A percentile compares a stretch with the other conserved stretches of the same genome.
phyloP scores from a whole-genome alignment of 1,140 invertebrate genomes.

The Teleopsis dalmanni region DNA sequence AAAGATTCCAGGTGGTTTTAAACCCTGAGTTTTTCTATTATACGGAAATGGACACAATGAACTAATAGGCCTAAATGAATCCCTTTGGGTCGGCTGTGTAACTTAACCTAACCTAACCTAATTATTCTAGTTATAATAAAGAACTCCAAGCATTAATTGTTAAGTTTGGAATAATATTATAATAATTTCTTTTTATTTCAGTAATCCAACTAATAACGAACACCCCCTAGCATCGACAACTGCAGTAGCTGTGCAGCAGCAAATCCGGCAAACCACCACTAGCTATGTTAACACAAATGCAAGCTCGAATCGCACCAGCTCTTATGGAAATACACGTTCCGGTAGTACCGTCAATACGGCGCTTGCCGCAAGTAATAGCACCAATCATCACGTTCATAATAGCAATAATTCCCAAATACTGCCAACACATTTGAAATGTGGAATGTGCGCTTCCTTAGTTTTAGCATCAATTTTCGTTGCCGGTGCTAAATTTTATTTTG shows the following conservation, averaged over 20 bases:
- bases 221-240: background rate
- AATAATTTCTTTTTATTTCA: too few species aligned
- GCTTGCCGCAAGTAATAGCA: constrained; percentile 1
- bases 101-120: too few species aligned
- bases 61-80: too few species aligned
- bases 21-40: too few species aligned
- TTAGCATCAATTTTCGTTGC: constrained; percentile 57
- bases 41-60: too few species aligned
- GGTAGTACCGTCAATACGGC: constrained; percentile 1
- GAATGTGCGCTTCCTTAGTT: constrained; percentile 59
- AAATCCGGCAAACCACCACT: constrained; percentile 1
- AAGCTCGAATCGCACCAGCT: background rate
- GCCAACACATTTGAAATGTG: constrained; percentile 54
- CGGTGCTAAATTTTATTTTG: constrained; percentile 61
- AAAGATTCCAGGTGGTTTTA: too few species aligned
- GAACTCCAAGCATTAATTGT: too few species aligned
- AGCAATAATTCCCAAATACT: constrained; percentile 38
- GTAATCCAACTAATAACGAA: too few species aligned
- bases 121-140: too few species aligned
- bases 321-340: background rate
- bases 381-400: background rate
- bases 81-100: too few species aligned
- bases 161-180: too few species aligned
- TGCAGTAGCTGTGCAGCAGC: constrained; percentile 2
- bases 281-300: background rate